These are phyloP conservation scores for Nemotelus nigrinus DNA, from an alignment of 2,888 invertebrate species.

Conservation along the genomic window DNA sequence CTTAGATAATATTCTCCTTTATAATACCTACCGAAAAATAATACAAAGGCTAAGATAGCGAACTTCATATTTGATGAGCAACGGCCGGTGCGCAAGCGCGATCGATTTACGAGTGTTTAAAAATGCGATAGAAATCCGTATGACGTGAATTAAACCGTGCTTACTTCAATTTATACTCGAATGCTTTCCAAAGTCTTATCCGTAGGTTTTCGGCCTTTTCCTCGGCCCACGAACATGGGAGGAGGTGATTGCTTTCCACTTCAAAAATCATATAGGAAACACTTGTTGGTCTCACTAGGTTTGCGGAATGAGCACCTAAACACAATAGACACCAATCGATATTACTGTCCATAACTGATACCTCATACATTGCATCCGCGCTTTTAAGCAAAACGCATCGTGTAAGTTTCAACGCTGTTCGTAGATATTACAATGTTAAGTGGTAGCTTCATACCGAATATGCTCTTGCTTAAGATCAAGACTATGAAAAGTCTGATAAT, in stretches of 20 bases:
- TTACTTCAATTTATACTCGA: conserved; percentile 38
- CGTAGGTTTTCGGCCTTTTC: conserved; percentile 2
- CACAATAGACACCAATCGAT: conserved; percentile 1
- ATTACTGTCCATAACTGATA: not conserved
- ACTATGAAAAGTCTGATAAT: too few species aligned
- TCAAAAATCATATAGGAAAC: not conserved
- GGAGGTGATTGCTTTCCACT: conserved; percentile 18
- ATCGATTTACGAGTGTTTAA: conserved; percentile 27
- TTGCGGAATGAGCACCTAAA: not conserved
- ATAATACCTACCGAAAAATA: conserved; percentile 37
- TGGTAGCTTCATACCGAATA: too few species aligned
- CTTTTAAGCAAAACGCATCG: too few species aligned
- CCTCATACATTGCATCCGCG: too few species aligned
- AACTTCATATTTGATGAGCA: conserved; percentile 37
- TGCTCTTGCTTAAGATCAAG: too few species aligned
- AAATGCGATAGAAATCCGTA: conserved; percentile 32
- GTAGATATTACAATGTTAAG: too few species aligned
- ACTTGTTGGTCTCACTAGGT: conserved; percentile 6
- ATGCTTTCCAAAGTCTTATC: conserved; percentile 14
- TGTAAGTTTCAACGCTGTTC: too few species aligned
- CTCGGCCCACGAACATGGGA: not conserved
- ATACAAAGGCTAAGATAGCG: conserved; percentile 35
- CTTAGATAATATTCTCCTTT: not conserved
- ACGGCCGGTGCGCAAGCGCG: conserved; percentile 31
- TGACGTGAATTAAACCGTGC: conserved; percentile 27